Evolutionary conservation across 2,113 vertebrate species (phyloP).

Genomic region (Sciurus niger): DNA sequence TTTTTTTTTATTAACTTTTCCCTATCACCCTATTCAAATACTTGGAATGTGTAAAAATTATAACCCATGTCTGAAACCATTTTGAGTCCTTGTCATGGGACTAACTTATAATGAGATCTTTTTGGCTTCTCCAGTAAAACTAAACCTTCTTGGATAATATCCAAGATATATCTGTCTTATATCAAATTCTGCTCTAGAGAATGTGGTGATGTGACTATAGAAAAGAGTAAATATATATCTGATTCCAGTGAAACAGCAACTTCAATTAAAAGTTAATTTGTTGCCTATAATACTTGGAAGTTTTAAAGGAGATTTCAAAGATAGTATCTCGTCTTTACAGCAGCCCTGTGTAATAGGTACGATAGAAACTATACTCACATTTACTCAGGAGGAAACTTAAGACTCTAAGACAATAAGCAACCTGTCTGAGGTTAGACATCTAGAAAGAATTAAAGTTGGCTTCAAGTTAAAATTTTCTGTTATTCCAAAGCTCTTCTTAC

Average conservation of each 20-base stretch:
- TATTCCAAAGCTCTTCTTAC: constrained; percentile 3
- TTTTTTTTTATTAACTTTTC: constrained; percentile 43
- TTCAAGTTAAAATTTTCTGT: constrained; percentile 26
- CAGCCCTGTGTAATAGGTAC: not conserved
- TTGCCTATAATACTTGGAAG: not conserved
- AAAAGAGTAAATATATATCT: constrained; percentile 18
- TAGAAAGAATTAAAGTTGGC: not conserved
- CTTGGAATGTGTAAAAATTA: constrained; percentile 10
- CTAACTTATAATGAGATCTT: constrained; percentile 69
- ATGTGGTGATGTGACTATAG: not conserved
- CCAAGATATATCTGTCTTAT: constrained; percentile 65
- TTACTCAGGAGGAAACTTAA: not conserved
- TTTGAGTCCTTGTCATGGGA: constrained; percentile 39
- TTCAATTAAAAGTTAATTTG: constrained; percentile 64
- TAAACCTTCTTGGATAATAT: constrained; percentile 67
- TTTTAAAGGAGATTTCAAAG: constrained; percentile 66
- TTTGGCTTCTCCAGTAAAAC: constrained; percentile 65
- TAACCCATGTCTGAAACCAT: constrained; percentile 54
- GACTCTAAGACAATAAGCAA: constrained; percentile 10
- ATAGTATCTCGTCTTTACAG: constrained; percentile 38
- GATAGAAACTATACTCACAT: not conserved
- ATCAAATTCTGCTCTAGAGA: constrained; percentile 61
- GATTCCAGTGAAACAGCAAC: not conserved
- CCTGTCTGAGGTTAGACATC: not conserved
- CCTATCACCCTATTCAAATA: constrained; percentile 24